Evolutionary conservation across 2,888 invertebrate species (phyloP), one percentile per base, ranked within the genome.

Genomic region (Nysson spinosus): DNA sequence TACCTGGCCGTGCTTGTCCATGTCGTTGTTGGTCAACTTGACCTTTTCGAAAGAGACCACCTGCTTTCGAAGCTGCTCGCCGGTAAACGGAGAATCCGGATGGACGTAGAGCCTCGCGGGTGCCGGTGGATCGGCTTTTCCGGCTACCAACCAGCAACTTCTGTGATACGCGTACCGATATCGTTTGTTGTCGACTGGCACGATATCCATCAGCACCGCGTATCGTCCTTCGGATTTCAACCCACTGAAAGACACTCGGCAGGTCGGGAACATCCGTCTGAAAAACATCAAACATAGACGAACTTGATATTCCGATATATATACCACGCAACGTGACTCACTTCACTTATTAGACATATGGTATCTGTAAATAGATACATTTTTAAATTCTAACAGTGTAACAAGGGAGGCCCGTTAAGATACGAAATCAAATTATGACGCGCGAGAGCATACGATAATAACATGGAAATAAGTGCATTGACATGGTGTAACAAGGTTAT

Each of bases 261-360:
- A 89, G 5, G 94, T 94, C 1, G 95, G 95, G 82, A 95, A 95
- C 95, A 95, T 95, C 77, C 95, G 89, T 85, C 94, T 95, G 90
- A 89, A 89, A 68, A 84, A 79, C n/a, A n/a, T n/a, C n/a, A n/a
- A n/a, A n/a, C n/a, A n/a, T n/a, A n/a, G n/a, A n/a, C n/a, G n/a
- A n/a, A n/a, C n/a, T n/a, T n/a, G n/a, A n/a, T n/a, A n/a, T n/a
- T n/a, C n/a, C n/a, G n/a, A n/a, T n/a, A n/a, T n/a, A n/a, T n/a
- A n/a, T n/a, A 68, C 74, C 0, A 26, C 34, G 16, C 4, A 2
- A 37, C 20, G 11, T 20, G 0, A 3, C 20, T 28, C 11, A 20
- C n/a, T n/a, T n/a, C n/a, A n/a, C n/a, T n/a, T n/a, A n/a, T n/a
- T n/a, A n/a, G n/a, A n/a, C n/a, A n/a, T n/a, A n/a, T n/a, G n/a